These are phyloP conservation scores for Danio kyathit DNA, from an alignment of 2,797 vertebrate genomes.

Conservation along the genomic window DNA sequence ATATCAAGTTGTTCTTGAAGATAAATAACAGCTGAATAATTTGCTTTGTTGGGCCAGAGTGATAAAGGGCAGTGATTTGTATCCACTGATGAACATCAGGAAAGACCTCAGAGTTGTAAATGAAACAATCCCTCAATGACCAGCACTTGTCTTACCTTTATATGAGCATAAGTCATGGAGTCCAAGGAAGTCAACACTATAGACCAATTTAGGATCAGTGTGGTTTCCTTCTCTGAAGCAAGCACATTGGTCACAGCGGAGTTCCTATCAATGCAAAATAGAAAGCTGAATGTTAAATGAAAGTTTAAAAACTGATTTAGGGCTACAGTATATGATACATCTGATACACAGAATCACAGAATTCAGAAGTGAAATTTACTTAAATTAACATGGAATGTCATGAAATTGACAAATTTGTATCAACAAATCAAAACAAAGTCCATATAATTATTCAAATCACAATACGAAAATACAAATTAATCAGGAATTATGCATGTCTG, in stretches of 20 bases:
- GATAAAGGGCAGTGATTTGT: conserved; percentile 78
- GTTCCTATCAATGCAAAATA: neutral
- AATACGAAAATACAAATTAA: too few species aligned
- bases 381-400: too few species aligned
- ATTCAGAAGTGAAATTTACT: too few species aligned
- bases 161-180: conserved; percentile 29
- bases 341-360: too few species aligned
- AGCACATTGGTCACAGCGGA: neutral
- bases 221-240: neutral
- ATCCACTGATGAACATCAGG: conserved; percentile 74
- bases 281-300: neutral
- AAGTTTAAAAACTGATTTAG: neutral
- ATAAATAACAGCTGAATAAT: conserved; percentile 83
- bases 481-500: too few species aligned
- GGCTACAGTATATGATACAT: too few species aligned
- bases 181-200: conserved; percentile 5
- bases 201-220: conserved; percentile 25
- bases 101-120: conserved; percentile 69
- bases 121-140: conserved; percentile 53
- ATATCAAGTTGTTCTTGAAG: conserved; percentile 76
- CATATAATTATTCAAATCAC: too few species aligned
- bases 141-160: conserved; percentile 30
- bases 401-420: too few species aligned
- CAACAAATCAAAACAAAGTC: too few species aligned
- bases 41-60: conserved; percentile 76